Evolutionary conservation across 1,140 invertebrate species (phyloP), one percentile per base, ranked within the genome.

Genomic region (Dendroctonus valens): DNA sequence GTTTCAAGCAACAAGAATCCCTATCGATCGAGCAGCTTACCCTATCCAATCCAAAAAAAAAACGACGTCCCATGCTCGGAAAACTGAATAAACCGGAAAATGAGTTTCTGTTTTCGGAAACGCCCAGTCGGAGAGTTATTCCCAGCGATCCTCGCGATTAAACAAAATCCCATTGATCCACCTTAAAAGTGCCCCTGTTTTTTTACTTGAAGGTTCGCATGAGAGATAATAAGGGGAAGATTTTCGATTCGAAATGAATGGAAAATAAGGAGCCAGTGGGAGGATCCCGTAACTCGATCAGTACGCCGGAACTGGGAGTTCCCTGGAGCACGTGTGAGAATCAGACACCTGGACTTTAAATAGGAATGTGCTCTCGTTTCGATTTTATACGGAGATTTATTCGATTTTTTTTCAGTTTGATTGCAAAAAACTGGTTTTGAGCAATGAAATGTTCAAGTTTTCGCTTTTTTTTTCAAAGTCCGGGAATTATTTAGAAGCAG

Each of bases 291-390:
- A 75, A 74, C 65, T 65, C 69, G 70, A 75, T 71, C 72, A 64
- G 59, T 55, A 67, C 69, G 70, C 64, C 73, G 73, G 74, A 75
- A 75, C 72, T 75, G 74, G 74, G 74, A 72, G 72, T 71, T 73
- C 68, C 55, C 65, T 41, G 59, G 60, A 74, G 73, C 73, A 74
- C 73, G 73, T 74, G 73, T 74, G 73, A 72, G 70, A 74, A 72
- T 65, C 60, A 71, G 69, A 73, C 73, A 73, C 74, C 72, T 74
- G 72, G 71, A 46, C 61, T 44, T 61, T 38, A 44, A 59, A 8
- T 48, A 59, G 41, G 52, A 53, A 58, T 52, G 58, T 55, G 41
- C 26, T 26, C 26, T 26, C 26, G 26, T 26, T 26, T 26, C 26
- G 26, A 26, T 26, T 26, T 26, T 3, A 26, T 26, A 2, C 26